Conservation (phyloP, 2,113 vertebrate species). For the Bos javanicus region DNA sequence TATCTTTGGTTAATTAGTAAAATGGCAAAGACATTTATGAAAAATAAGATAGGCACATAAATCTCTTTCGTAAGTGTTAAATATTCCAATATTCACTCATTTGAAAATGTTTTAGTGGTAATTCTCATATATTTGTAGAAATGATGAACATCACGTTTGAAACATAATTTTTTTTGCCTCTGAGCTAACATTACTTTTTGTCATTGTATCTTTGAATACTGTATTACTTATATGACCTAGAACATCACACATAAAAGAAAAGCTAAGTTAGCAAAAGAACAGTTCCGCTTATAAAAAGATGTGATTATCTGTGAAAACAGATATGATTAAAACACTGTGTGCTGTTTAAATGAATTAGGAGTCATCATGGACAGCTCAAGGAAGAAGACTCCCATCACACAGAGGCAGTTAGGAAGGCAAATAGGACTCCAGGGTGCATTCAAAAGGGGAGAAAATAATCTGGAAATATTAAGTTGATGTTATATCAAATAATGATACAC, state of each 20-base stretch:
- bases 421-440: slow-evolving; percentile 52
- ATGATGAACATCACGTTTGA: slow-evolving; percentile 50
- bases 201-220: slow-evolving; percentile 26
- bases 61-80: slow-evolving; percentile 56
- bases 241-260: slow-evolving; percentile 51
- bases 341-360: slow-evolving; percentile 65
- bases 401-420: slow-evolving; percentile 43
- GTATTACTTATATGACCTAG: slow-evolving; percentile 47
- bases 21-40: slow-evolving; percentile 55
- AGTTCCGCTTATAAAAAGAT: slow-evolving; percentile 50
- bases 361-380: background rate
- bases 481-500: slow-evolving; percentile 53
- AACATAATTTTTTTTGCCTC: slow-evolving; percentile 11
- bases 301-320: slow-evolving; percentile 54
- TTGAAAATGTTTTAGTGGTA: slow-evolving; percentile 54
- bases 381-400: slow-evolving; percentile 22
- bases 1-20: slow-evolving; percentile 65
- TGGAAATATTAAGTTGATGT: slow-evolving; percentile 59
- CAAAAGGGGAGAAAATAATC: slow-evolving; percentile 55
- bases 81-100: slow-evolving; percentile 53
- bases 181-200: slow-evolving; percentile 51
- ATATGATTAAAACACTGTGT: slow-evolving; percentile 59
- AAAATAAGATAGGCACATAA: slow-evolving; percentile 49
- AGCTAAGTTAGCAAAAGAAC: slow-evolving; percentile 47
- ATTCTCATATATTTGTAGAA: slow-evolving; percentile 55